Percentiles rank a stretch among this genome's conserved stretches.
Conservation (phyloP, 2,888 invertebrate genomes). For the Rotaria sp. region DNA sequence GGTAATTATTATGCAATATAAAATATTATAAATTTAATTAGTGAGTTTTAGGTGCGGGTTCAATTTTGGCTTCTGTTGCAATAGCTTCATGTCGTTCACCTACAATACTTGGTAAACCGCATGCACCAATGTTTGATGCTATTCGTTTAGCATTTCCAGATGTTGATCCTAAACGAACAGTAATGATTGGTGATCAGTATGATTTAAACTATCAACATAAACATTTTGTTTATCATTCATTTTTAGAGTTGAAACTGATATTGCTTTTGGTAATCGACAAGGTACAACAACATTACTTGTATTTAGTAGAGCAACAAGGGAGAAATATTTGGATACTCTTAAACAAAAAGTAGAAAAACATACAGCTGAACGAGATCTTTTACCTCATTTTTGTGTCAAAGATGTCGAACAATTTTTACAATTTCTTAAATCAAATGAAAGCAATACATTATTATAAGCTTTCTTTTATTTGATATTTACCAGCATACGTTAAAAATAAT, state of each 20-base stretch:
- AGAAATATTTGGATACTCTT: constrained; percentile 57
- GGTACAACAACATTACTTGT: constrained; percentile 82
- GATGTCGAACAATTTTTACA: neutral
- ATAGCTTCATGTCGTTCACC: constrained; percentile 74
- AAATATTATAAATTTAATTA: neutral
- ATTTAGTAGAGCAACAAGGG: constrained; percentile 70
- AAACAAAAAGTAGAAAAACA: constrained; percentile 48
- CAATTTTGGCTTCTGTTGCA: constrained; percentile 75
- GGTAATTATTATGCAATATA: constrained; percentile 55
- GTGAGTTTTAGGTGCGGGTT: constrained; percentile 65
- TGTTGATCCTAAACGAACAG: constrained; percentile 70
- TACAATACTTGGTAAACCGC: constrained; percentile 80
- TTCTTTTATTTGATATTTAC: too few species aligned
- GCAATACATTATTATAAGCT: too few species aligned
- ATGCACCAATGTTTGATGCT: constrained; percentile 69
- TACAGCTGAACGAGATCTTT: neutral
- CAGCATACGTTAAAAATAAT: too few species aligned
- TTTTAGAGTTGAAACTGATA: constrained; percentile 80
- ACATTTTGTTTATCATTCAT: neutral
- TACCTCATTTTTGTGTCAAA: neutral
- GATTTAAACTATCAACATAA: constrained; percentile 42
- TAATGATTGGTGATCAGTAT: constrained; percentile 86
- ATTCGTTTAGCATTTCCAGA: constrained; percentile 63
- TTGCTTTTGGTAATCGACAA: constrained; percentile 76
- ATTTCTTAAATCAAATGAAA: neutral